phyloP scores from a whole-genome alignment of 2,797 vertebrate species.

The Dendrocincla tyrannina region DNA sequence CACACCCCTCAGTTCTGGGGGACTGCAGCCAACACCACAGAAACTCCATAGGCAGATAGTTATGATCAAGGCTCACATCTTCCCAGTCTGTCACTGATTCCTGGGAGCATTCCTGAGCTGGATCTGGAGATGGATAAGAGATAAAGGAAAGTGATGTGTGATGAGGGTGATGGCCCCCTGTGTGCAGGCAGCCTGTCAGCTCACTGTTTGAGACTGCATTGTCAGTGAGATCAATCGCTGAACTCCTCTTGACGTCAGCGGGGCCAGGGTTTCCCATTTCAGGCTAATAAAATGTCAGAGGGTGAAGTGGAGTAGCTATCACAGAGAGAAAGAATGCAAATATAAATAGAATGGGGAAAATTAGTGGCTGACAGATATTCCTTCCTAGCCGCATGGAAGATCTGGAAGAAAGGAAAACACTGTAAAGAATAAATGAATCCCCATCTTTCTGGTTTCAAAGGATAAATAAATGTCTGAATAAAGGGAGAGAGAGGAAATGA shows the following conservation, averaged over 20 bases:
- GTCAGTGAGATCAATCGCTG: slow-evolving; percentile 11
- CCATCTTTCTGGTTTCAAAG: slow-evolving; percentile 3
- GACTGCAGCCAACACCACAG: slow-evolving; percentile 51
- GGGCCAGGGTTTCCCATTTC: slow-evolving; percentile 2
- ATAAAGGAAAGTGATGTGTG: slow-evolving; percentile 18
- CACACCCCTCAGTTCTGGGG: slow-evolving; percentile 9
- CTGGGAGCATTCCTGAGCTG: background rate
- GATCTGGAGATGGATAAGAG: background rate
- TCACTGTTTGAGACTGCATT: background rate
- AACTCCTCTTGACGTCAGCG: background rate
- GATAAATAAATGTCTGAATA: slow-evolving; percentile 45
- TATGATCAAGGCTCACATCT: slow-evolving; percentile 49
- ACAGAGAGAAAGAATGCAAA: background rate
- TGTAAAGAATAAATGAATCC: slow-evolving; percentile 1
- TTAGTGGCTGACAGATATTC: background rate
- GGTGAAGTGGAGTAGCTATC: background rate
- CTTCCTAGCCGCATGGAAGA: background rate
- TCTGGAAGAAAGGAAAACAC: background rate
- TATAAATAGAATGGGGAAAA: background rate
- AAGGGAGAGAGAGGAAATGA: slow-evolving; percentile 34
- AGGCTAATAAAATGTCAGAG: slow-evolving; percentile 19
- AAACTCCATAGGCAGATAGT: slow-evolving; percentile 29
- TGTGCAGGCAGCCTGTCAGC: background rate
- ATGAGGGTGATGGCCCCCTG: background rate
- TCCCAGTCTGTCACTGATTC: slow-evolving; percentile 24